Conservation (phyloP, 2,888 invertebrate genomes). For the Blastobasis lacticolella region DNA sequence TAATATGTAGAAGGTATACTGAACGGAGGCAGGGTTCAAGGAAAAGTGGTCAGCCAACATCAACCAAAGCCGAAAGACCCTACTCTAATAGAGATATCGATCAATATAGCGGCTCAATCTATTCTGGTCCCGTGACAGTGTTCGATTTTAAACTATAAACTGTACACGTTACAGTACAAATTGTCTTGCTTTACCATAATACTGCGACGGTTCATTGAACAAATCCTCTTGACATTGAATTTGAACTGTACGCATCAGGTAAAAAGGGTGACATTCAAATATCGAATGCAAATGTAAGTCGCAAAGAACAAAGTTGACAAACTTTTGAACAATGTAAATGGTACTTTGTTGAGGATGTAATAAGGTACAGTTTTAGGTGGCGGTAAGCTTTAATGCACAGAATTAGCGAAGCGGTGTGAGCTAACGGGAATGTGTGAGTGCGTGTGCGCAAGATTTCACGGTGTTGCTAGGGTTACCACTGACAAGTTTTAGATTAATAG, state of each 20-base stretch:
- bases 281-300: not conserved
- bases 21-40: too few species aligned
- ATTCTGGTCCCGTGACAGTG: too few species aligned
- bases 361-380: not conserved
- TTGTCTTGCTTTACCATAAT: not conserved
- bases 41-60: too few species aligned
- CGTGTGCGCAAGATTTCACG: conserved; percentile 18
- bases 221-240: not conserved
- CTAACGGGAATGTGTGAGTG: conserved; percentile 29
- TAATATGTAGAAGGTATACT: too few species aligned
- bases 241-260: not conserved
- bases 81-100: too few species aligned
- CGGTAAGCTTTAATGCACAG: not conserved
- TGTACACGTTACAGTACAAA: too few species aligned
- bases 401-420: conserved; percentile 11
- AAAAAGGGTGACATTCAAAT: not conserved
- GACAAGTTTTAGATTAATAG: conserved; percentile 18
- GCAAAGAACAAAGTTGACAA: not conserved
- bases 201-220: not conserved
- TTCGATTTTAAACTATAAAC: too few species aligned
- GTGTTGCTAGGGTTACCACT: conserved; percentile 9
- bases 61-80: too few species aligned
- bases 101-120: too few species aligned
- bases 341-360: not conserved
- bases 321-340: not conserved